These are phyloP conservation scores for Ceuthmochares aereus DNA, from an alignment of 2,113 vertebrate species.

Conservation along the genomic window DNA sequence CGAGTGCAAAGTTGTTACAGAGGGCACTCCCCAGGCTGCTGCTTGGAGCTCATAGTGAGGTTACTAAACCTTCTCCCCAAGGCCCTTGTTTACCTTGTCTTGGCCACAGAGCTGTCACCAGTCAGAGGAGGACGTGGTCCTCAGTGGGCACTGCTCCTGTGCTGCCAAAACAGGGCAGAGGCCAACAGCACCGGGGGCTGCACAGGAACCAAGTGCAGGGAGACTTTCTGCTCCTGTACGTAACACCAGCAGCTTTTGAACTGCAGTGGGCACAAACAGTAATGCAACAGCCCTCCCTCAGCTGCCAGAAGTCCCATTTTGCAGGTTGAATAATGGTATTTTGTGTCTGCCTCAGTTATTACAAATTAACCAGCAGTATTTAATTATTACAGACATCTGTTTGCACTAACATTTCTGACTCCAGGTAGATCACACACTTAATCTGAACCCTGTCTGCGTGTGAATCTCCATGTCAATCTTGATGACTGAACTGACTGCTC, in stretches of 20 bases:
- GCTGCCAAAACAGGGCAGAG: too few relatives aligned
- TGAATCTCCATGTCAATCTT: background rate
- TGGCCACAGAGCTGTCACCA: too few relatives aligned
- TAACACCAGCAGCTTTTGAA: background rate
- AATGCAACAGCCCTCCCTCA: constrained; percentile 10
- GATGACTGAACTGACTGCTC: background rate
- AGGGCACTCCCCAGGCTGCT: too few relatives aligned
- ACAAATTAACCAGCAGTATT: background rate
- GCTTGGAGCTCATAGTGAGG: too few relatives aligned
- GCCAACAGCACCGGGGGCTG: too few relatives aligned
- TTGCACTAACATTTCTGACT: constrained; percentile 25
- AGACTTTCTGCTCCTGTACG: accelerated
- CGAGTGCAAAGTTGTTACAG: too few relatives aligned
- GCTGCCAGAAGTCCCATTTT: background rate
- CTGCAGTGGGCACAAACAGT: background rate
- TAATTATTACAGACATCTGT: constrained; percentile 46
- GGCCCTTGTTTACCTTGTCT: too few relatives aligned
- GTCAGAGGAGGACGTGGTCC: too few relatives aligned
- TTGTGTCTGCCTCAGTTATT: background rate
- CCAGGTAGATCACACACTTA: background rate
- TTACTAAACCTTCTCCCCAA: too few relatives aligned
- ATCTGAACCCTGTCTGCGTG: constrained; percentile 7
- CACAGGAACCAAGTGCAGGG: too few relatives aligned
- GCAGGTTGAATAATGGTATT: background rate
- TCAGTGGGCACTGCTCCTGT: too few relatives aligned